Percentiles rank a stretch among this genome's conserved stretches.
These are phyloP conservation scores for Bombyx mandarina DNA, from an alignment of 1,140 invertebrate genomes.

Conservation along the genomic window DNA sequence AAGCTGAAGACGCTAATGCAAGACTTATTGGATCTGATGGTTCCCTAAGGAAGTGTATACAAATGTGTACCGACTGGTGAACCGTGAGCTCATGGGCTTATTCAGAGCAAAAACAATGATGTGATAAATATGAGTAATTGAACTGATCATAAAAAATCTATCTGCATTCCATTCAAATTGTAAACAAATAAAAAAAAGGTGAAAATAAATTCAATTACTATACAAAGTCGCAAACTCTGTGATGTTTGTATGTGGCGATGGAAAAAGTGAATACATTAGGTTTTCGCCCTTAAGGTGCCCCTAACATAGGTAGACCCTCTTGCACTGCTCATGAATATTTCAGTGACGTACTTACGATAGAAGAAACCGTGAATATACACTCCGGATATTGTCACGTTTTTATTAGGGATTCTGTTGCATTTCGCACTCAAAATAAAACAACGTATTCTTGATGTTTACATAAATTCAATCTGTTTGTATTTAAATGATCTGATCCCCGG, in stretches of 20 bases:
- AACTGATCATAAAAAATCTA: no score
- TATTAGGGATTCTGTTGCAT: slow-evolving; percentile 4
- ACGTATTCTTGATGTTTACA: not conserved
- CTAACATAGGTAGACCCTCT: slow-evolving; percentile 20
- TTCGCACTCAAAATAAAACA: not conserved
- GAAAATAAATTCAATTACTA: slow-evolving; percentile 42
- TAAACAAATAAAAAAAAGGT: no score
- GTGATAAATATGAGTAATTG: no score
- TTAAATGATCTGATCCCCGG: no score
- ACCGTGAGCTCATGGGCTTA: no score
- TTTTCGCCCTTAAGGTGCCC: slow-evolving; percentile 31
- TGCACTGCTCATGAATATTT: slow-evolving; percentile 53
- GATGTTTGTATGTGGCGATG: slow-evolving; percentile 47
- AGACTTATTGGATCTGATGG: no score
- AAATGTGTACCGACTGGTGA: no score
- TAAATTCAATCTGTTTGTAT: no score
- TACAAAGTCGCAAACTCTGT: slow-evolving; percentile 38
- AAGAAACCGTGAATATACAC: slow-evolving; percentile 26
- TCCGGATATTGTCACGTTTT: slow-evolving; percentile 14
- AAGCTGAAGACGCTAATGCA: no score
- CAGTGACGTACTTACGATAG: slow-evolving; percentile 31
- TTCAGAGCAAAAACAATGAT: no score
- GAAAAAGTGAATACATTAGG: slow-evolving; percentile 46
- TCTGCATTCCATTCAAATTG: no score
- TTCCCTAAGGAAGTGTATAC: no score